Evolutionary conservation across 2,113 vertebrate species (phyloP), one percentile per base, ranked within the genome.

Genomic region (Ceyx cyanopectus): DNA sequence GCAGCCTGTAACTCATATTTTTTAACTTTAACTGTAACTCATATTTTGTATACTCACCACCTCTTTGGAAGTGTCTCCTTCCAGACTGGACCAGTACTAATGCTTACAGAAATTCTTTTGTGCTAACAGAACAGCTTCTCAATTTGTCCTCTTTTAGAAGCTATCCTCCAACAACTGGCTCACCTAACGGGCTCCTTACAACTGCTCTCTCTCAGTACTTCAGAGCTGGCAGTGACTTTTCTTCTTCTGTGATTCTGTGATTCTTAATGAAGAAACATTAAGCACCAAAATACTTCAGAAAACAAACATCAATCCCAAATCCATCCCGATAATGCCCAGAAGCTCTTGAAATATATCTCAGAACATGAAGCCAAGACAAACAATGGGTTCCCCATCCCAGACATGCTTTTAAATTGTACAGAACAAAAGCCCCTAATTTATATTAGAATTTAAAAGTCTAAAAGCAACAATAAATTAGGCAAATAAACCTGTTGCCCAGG

Each of bases 401-500:
- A 69, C 30, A 54, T 66, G 82, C 81, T 87, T 93, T 94, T 90
- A 94, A 91, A 85, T 83, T 67, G 76, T 60, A 85, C 24, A 81
- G 65, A 96, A 95, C 91, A 95, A 95, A 96, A 94, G 79, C 8
- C 40, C 91, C 87, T 85, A 93, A 95, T 96, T 96, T 94, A 96
- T 87, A 94, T 91, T 91, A 91, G 60, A 83, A 53, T 74, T 94
- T 92, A 92, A 95, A 93, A 95, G 90, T 85, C 85, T 93, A 91
- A 94, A 27, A 96, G 92, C 79, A 93, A 93, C 93, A 92, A 92
- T 96, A 96, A 95, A 96, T 96, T 94, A 95, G 57, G 76, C 53
- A 92, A 94, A 94, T 96, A 96, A 96, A 96, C 81, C 91, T 92
- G 73, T 50, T 90, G 87, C 53, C 61, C 85, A 75, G 68, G 92